Conservation (phyloP, 1,140 invertebrate genomes). For the Muscidifurax raptorellus region DNA sequence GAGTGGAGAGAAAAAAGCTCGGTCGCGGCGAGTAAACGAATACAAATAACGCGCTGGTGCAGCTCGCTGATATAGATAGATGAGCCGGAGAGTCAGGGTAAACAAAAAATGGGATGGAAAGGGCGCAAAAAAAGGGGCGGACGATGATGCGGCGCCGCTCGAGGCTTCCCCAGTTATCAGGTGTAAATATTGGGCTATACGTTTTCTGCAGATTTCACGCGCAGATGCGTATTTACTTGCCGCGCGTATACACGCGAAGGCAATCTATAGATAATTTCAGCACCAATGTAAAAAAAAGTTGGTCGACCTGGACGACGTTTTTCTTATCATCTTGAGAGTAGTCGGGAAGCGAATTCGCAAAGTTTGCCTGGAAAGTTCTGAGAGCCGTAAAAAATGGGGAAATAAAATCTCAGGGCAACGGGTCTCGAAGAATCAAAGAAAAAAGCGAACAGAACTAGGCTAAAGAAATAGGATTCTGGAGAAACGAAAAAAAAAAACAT, state of each 20-base stretch:
- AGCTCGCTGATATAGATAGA: conserved; percentile 12
- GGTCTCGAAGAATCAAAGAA: background rate
- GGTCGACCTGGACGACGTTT: background rate
- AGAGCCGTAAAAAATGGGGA: background rate
- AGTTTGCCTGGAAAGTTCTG: background rate
- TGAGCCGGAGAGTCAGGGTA: background rate
- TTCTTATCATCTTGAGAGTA: background rate
- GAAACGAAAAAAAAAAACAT: too few species aligned
- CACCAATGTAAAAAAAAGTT: background rate
- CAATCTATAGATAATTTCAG: too few species aligned
- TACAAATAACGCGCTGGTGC: conserved; percentile 12
- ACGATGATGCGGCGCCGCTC: too few species aligned
- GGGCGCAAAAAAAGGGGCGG: background rate
- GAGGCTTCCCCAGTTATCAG: background rate
- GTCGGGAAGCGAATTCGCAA: background rate
- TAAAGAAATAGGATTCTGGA: background rate
- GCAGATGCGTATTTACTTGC: background rate
- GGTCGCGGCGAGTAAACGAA: conserved; percentile 10
- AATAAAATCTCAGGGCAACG: background rate
- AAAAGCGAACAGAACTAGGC: background rate
- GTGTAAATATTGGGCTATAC: background rate
- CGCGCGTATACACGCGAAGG: too few species aligned
- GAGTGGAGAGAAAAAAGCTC: background rate
- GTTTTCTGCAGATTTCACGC: background rate
- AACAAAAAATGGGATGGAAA: background rate